Evolutionary conservation across 2,113 vertebrate genomes (phyloP).

Genomic region (Aplodontia rufa): DNA sequence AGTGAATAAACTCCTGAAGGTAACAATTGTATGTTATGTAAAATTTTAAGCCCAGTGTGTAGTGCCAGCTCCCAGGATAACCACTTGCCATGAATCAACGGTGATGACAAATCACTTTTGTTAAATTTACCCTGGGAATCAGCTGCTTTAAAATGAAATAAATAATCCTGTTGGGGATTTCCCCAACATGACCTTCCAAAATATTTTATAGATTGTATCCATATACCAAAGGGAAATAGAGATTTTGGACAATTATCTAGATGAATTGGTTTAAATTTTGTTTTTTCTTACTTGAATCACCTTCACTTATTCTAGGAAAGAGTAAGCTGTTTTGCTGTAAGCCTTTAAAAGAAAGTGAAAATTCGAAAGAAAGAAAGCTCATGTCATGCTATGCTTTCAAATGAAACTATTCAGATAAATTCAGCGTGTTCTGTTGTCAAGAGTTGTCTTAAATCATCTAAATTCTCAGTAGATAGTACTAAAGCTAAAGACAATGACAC

Average conservation of each 20-base stretch:
- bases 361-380: conserved; percentile 2
- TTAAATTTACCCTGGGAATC: conserved; percentile 62
- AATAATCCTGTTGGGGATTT: too few species aligned
- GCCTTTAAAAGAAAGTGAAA: neutral
- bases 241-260: conserved; percentile 61
- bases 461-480: neutral
- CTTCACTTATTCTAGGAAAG: neutral
- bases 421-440: neutral
- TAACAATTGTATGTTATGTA: conserved; percentile 27
- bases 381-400: neutral
- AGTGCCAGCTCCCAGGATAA: neutral
- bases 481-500: neutral
- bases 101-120: conserved; percentile 70
- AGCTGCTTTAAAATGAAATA: conserved; percentile 61
- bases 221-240: conserved; percentile 44
- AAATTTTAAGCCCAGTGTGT: conserved; percentile 2
- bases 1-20: neutral
- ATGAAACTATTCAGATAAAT: neutral
- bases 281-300: conserved; percentile 26
- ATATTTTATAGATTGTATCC: conserved; percentile 52
- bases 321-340: neutral
- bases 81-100: conserved; percentile 60
- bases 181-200: too few species aligned
- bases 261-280: conserved; percentile 59
- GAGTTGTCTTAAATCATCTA: neutral